Evolutionary conservation across 2,888 invertebrate genomes (phyloP).

Genomic region (Venusia cambrica): DNA sequence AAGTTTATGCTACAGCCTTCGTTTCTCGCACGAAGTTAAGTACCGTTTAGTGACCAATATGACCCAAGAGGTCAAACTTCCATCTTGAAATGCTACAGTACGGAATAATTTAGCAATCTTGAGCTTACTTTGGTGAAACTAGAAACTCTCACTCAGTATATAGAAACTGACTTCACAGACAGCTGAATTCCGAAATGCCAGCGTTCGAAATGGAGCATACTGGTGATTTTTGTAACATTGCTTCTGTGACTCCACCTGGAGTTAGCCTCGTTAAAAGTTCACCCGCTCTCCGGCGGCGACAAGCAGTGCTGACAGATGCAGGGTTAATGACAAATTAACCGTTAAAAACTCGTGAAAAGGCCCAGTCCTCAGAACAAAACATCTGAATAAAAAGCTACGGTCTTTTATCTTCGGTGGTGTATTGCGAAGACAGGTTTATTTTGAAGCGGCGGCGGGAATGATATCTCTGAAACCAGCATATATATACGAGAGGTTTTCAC

Average conservation of each 20-base stretch:
- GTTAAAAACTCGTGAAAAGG: constrained; percentile 64
- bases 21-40: constrained; percentile 7
- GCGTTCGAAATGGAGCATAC: too few species aligned
- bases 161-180: too few species aligned
- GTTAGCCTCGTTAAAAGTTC: constrained; percentile 35
- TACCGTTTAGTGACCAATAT: constrained; percentile 13
- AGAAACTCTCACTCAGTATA: too few species aligned
- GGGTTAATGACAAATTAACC: constrained; percentile 72
- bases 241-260: constrained; percentile 21
- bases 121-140: too few species aligned
- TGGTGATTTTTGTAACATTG: constrained; percentile 6
- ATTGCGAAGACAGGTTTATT: constrained; percentile 61
- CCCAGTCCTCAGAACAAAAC: constrained; percentile 44
- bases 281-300: constrained; percentile 42
- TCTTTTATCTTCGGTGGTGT: constrained; percentile 53
- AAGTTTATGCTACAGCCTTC: too few species aligned
- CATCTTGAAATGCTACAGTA: too few species aligned
- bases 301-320: constrained; percentile 63
- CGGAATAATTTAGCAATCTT: too few species aligned
- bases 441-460: constrained; percentile 38
- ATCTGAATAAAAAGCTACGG: constrained; percentile 50
- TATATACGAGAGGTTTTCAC: too few species aligned
- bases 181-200: too few species aligned
- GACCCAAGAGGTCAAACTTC: constrained; percentile 7
- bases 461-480: too few species aligned